Percentiles rank a stretch among this genome's conserved stretches.
These are phyloP conservation scores for Fabriciana adippe DNA, from an alignment of 2,888 invertebrate genomes.

Conservation along the genomic window DNA sequence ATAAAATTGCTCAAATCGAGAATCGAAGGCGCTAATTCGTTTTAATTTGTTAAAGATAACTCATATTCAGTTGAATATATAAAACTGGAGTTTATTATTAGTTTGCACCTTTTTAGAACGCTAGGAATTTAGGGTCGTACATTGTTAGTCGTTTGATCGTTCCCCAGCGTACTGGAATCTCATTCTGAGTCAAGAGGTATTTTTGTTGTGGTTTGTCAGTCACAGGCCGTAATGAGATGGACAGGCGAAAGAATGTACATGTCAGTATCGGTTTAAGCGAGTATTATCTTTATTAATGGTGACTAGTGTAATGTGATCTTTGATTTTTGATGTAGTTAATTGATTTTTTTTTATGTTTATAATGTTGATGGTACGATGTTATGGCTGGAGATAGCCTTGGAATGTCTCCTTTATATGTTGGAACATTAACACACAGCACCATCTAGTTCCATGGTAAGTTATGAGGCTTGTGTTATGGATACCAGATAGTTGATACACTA, in stretches of 20 bases:
- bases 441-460: too few relatives aligned
- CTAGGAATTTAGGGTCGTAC: slow-evolving; percentile 72
- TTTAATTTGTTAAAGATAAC: too few relatives aligned
- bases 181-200: slow-evolving; percentile 41
- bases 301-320: slow-evolving; percentile 8
- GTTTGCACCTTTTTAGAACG: slow-evolving; percentile 39
- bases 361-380: too few relatives aligned
- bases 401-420: not conserved
- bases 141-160: slow-evolving; percentile 53
- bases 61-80: too few relatives aligned
- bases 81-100: too few relatives aligned
- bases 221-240: slow-evolving; percentile 20
- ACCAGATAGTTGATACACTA: too few relatives aligned
- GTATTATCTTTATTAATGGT: slow-evolving; percentile 16
- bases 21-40: too few relatives aligned
- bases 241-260: slow-evolving; percentile 20
- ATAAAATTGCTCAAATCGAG: too few relatives aligned
- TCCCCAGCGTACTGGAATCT: slow-evolving; percentile 56
- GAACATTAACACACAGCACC: too few relatives aligned
- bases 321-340: not conserved
- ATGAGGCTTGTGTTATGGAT: too few relatives aligned
- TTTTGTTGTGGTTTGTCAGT: slow-evolving; percentile 32
- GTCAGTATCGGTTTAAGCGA: slow-evolving; percentile 16
- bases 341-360: slow-evolving; percentile 5
- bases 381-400: not conserved